Evolutionary conservation across 1,140 invertebrate genomes (phyloP).

Genomic region (Homarus americanus): DNA sequence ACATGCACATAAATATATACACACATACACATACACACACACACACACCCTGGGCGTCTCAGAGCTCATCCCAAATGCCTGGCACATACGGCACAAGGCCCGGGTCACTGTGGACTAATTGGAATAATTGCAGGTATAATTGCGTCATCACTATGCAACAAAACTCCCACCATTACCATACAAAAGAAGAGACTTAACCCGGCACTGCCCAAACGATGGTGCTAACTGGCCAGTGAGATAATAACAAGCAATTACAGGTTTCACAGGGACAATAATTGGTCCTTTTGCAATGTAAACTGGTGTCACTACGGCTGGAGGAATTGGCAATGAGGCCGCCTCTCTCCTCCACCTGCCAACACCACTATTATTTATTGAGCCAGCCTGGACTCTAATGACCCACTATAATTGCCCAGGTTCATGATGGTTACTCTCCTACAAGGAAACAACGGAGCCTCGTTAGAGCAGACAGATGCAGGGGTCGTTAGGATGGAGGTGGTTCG

Average conservation of each 20-base stretch:
- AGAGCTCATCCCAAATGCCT: conserved; percentile 11
- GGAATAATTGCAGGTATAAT: conserved; percentile 59
- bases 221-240: conserved; percentile 57
- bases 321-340: conserved; percentile 50
- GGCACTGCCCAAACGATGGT: conserved; percentile 34
- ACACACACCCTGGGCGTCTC: background rate
- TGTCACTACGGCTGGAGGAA: conserved; percentile 47
- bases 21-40: background rate
- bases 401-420: conserved; percentile 55
- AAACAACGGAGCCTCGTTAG: conserved; percentile 41
- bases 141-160: conserved; percentile 61
- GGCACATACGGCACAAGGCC: conserved; percentile 21
- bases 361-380: conserved; percentile 27
- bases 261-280: conserved; percentile 70
- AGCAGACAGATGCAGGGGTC: conserved; percentile 27
- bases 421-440: conserved; percentile 37
- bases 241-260: conserved; percentile 65
- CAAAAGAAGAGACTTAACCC: conserved; percentile 43
- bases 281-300: conserved; percentile 68
- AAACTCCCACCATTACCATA: conserved; percentile 60
- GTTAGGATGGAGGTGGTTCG: conserved; percentile 33
- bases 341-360: conserved; percentile 25
- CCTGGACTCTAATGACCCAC: conserved; percentile 37
- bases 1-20: background rate
- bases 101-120: conserved; percentile 57